Evolutionary conservation across 2,888 invertebrate species (phyloP), one percentile per base, ranked within the genome.

Genomic region (Reticulitermes lucifugus): DNA sequence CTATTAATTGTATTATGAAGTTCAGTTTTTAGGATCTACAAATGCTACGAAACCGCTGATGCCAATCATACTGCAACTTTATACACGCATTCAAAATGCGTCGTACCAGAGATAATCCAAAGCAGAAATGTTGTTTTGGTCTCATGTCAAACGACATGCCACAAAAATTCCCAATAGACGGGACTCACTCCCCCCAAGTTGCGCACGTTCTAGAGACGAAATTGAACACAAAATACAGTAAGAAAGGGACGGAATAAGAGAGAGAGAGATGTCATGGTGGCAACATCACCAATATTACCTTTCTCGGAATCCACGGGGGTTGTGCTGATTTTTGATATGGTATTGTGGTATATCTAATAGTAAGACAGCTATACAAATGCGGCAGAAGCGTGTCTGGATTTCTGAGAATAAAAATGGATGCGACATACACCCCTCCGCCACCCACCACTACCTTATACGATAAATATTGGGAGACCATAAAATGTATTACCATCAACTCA

Each of bases 221-320:
- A 77, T 46, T 77, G 77, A 77, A 46, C 79, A 46, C 43, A 79
- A 79, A 79, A 79, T 51, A 25, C 14, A 22, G 25, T 18, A 51
- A 5, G 65, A 65, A 65, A 65, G 7, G 9, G 65, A 65, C 25
- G 65, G 65, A 25, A n/a, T n/a, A n/a, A 65, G n/a, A n/a, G 65
- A 7, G n/a, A 6, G 25, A 25, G 55, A 55, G 14, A 18, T 55
- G 55, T 41, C 43, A 21, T 25, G 51, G 29, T 25, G 79, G 51
- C 51, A 51, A n/a, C 79, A 79, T 79, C 79, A 79, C 79, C 79
- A 29, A 80, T 80, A 80, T 80, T 80, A 80, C 80, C 60, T 80
- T 80, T 80, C 21, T 59, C 7, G 46, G 25, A n/a, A 43, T 18
- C 29, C 21, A 22, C 0, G 35, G 35, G 5, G 35, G 51, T n/a